phyloP scores from a whole-genome alignment of 2,797 vertebrate genomes.

The Lophius americanus region DNA sequence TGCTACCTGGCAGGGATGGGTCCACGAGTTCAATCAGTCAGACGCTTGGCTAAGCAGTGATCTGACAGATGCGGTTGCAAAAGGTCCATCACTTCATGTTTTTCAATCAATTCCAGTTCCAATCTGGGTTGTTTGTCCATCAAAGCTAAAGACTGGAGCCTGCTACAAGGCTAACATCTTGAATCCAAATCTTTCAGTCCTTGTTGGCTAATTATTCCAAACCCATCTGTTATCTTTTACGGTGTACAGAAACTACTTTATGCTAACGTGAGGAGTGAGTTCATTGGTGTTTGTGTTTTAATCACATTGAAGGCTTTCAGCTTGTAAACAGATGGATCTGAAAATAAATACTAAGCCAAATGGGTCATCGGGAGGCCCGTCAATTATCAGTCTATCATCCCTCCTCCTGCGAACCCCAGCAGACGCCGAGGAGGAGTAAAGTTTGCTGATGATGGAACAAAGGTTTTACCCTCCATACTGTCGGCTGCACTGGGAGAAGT shows the following conservation, averaged over 20 bases:
- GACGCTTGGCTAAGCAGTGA: slow-evolving; percentile 36
- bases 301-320: slow-evolving; percentile 31
- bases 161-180: slow-evolving; percentile 52
- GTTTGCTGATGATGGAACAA: slow-evolving; percentile 63
- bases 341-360: slow-evolving; percentile 52
- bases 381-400: slow-evolving; percentile 14
- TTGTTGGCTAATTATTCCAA: slow-evolving; percentile 50
- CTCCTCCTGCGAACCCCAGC: neutral
- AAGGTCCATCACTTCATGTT: slow-evolving; percentile 70
- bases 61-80: slow-evolving; percentile 75
- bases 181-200: slow-evolving; percentile 38
- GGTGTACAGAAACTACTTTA: slow-evolving; percentile 40
- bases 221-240: slow-evolving; percentile 64
- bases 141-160: slow-evolving; percentile 57
- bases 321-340: slow-evolving; percentile 46
- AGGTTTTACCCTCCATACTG: slow-evolving; percentile 59
- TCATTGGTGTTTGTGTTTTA: slow-evolving; percentile 49
- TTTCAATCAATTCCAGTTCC: slow-evolving; percentile 72
- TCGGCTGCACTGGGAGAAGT: slow-evolving; percentile 64
- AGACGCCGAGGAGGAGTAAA: slow-evolving; percentile 43
- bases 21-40: slow-evolving; percentile 72
- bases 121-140: slow-evolving; percentile 67
- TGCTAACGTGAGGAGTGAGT: slow-evolving; percentile 32
- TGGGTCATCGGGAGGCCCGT: slow-evolving; percentile 23
- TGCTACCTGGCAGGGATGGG: slow-evolving; percentile 67